phyloP scores from a whole-genome alignment of 2,113 vertebrate species.

The Pyxicephalus adspersus region DNA sequence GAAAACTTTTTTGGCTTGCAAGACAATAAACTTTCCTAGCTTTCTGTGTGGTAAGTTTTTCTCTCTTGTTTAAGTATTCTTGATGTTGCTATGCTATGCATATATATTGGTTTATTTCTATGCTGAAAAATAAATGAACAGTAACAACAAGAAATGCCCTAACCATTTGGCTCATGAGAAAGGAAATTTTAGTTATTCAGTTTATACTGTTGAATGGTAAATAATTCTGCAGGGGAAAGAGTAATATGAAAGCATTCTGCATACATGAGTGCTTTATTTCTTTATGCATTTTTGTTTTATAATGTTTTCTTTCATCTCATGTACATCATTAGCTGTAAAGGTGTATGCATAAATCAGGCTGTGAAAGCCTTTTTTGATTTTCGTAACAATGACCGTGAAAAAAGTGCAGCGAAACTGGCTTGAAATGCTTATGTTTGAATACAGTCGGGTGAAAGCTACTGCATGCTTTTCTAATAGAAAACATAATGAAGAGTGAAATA shows the following conservation, averaged over 20 bases:
- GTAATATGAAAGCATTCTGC: constrained; percentile 1
- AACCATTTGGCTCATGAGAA: not conserved
- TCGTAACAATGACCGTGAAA: not conserved
- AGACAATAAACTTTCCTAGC: not conserved
- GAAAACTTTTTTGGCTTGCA: not conserved
- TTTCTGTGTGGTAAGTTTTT: not conserved
- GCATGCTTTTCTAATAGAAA: no score
- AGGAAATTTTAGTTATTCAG: not conserved
- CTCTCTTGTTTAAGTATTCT: no score
- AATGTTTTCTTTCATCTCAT: not conserved
- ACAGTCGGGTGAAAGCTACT: not conserved
- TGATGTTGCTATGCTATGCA: not conserved
- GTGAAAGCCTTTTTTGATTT: not conserved
- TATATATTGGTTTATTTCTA: not conserved
- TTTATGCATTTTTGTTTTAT: not conserved
- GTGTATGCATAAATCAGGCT: not conserved
- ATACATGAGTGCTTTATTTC: constrained; percentile 11
- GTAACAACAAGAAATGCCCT: constrained; percentile 5
- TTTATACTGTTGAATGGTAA: not conserved
- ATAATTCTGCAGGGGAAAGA: not conserved
- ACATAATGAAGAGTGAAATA: no score
- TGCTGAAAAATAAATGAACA: constrained; percentile 2
- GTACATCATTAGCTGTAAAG: not conserved
- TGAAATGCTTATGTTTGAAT: not conserved
- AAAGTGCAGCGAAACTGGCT: not conserved